These are phyloP conservation scores for Liposcelis brunnea DNA, from an alignment of 2,888 invertebrate genomes.

Conservation along the genomic window DNA sequence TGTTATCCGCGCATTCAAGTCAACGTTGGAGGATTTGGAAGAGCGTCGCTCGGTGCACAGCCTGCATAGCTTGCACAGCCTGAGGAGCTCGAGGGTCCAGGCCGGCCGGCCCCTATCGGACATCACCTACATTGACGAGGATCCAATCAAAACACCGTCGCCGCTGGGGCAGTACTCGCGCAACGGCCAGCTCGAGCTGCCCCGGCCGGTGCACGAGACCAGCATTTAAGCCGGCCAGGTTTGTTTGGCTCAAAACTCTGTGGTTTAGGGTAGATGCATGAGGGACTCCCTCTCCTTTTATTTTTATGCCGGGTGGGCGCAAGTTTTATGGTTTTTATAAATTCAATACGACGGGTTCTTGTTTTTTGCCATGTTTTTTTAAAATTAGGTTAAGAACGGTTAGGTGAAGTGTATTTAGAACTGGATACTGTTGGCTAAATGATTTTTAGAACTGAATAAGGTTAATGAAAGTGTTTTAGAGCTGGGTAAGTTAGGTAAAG, in stretches of 20 bases:
- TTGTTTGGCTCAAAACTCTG: conserved; percentile 17
- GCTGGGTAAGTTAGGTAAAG: too few species aligned
- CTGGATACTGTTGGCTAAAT: too few species aligned
- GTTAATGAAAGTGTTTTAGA: too few species aligned
- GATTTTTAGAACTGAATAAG: too few species aligned
- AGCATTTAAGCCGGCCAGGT: conserved; percentile 36
- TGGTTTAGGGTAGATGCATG: conserved; percentile 17
- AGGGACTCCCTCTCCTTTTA: conserved; percentile 16
- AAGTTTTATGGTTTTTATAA: not conserved
- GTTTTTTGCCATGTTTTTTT: too few species aligned
- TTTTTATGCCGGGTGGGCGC: conserved; percentile 13
- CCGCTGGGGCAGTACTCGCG: conserved; percentile 27
- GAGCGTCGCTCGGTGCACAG: conserved; percentile 97
- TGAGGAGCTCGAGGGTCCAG: conserved; percentile 60
- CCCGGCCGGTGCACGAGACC: conserved; percentile 51
- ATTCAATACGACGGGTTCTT: too few species aligned
- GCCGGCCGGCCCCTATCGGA: conserved; percentile 48
- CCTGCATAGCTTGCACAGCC: conserved; percentile 82
- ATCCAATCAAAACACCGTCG: conserved; percentile 32
- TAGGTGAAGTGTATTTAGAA: too few species aligned
- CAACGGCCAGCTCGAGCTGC: conserved; percentile 36
- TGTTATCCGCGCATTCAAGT: conserved; percentile 99
- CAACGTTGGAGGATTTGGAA: conserved; percentile 97
- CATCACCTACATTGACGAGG: conserved; percentile 70
- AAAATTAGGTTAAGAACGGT: too few species aligned